phyloP scores from a whole-genome alignment of 2,113 vertebrate species.

The Passer domesticus region DNA sequence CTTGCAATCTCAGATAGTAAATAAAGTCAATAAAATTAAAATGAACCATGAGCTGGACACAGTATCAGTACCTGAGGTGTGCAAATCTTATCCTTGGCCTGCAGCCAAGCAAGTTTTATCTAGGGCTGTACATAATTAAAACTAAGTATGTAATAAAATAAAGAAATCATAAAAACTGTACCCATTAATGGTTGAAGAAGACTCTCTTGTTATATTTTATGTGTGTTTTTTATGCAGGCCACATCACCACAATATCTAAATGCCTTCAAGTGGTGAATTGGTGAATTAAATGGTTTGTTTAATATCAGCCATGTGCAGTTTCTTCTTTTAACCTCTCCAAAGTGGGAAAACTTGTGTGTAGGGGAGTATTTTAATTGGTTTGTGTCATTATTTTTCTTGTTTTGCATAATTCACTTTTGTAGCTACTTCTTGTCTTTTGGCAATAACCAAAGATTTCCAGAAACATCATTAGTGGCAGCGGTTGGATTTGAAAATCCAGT shows the following conservation, averaged over 20 bases:
- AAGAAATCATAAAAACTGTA: not conserved
- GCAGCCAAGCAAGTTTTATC: not conserved
- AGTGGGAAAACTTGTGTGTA: not conserved
- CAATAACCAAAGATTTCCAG: not conserved
- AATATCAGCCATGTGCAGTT: not conserved
- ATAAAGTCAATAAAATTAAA: conserved; percentile 5
- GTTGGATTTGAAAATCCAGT: not conserved
- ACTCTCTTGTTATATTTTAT: not conserved
- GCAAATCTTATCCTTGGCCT: not conserved
- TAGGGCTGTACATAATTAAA: not conserved
- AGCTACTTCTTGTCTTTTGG: not conserved
- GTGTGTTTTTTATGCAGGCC: not conserved
- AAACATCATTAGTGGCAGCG: not conserved
- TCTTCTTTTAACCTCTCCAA: not conserved
- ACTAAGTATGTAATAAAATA: not conserved
- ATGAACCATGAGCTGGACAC: not conserved
- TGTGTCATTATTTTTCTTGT: not conserved
- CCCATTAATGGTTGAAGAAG: not conserved
- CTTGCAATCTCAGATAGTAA: not conserved
- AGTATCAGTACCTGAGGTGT: not conserved
- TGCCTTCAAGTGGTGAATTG: not conserved
- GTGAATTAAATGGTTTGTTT: not conserved
- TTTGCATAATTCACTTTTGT: not conserved
- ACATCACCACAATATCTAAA: not conserved
- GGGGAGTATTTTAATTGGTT: not conserved